Evolutionary conservation across 2,888 invertebrate species (phyloP), one percentile per base, ranked within the genome.

Genomic region (Hetaerina titia): DNA sequence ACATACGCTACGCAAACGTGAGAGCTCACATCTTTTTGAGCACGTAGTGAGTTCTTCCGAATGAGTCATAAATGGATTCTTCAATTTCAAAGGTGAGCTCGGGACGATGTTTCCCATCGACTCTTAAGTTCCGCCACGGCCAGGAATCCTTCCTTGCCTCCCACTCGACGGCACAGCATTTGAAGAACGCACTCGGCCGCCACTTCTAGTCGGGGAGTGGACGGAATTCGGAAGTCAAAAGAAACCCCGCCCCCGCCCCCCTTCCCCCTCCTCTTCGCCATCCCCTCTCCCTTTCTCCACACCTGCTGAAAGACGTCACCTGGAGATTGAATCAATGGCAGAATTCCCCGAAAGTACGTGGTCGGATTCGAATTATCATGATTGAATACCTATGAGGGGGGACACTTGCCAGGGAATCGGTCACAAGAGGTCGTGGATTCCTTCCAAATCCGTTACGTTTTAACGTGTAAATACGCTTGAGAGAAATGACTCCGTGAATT

Each of bases 281-380:
- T 0, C n/a, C 31, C 31, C 31, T 90, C 90, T n/a, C 90, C 17
- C 25, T n/a, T 22, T 58, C 90, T 45, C 17, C 64, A 45, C 90
- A 90, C 90, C 90, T 90, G 90, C 45, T 81, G 90, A 45, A 64
- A 64, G 90, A 90, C 90, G 90, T 90, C 90, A 90, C 63, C 60
- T 64, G 63, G 45, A 90, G 90, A 90, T 90, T 64, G 90, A 90
- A 90, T 90, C 90, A 90, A 90, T 64, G 90, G 45, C 22, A 64
- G 64, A 90, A 64, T 90, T 90, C 90, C 25, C 90, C 90, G 90
- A 90, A 90, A 90, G 90, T 64, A 90, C 90, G 90, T 90, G 90
- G 90, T 31, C n/a, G 90, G 90, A 63, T 89, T 89, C 57, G 89
- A 89, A 89, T 90, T 90, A 90, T 90, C 64, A 64, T 90, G 90